Percentiles rank a stretch among this genome's conserved stretches.
phyloP scores from a whole-genome alignment of 1,140 invertebrate species.

The Glomeris maerens region DNA sequence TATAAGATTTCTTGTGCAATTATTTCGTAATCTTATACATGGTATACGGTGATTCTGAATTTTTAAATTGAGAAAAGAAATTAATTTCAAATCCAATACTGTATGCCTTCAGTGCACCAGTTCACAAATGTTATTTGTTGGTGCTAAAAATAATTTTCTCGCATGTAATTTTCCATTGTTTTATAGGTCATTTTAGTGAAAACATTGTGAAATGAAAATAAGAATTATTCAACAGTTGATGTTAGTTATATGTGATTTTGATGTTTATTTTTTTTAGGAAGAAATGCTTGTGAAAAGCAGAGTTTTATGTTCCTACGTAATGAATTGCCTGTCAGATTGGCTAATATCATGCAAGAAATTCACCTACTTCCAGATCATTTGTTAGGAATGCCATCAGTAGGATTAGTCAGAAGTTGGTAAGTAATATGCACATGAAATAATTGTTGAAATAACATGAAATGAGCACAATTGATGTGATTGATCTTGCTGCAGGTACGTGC shows the following conservation, averaged over 20 bases:
- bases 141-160: too few relatives aligned
- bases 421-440: conserved; percentile 7
- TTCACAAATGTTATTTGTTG: too few relatives aligned
- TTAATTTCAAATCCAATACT: too few relatives aligned
- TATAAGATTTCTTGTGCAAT: too few relatives aligned
- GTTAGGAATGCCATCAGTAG: conserved; percentile 73
- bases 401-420: conserved; percentile 47
- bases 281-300: conserved; percentile 74
- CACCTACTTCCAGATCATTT: conserved; percentile 78
- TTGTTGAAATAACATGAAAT: background rate
- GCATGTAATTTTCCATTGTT: too few relatives aligned
- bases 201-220: background rate
- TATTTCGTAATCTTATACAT: too few relatives aligned
- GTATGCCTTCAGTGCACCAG: too few relatives aligned
- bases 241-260: background rate
- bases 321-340: conserved; percentile 83
- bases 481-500: conserved; percentile 71
- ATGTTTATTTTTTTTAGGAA: conserved; percentile 46
- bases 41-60: too few relatives aligned
- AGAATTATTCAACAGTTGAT: conserved; percentile 7
- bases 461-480: background rate
- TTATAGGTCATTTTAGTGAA: too few relatives aligned
- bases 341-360: conserved; percentile 98
- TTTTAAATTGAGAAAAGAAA: too few relatives aligned
- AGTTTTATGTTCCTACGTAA: conserved; percentile 87